Evolutionary conservation across 1,140 invertebrate genomes (phyloP).

Genomic region (Drosophila tristis): DNA sequence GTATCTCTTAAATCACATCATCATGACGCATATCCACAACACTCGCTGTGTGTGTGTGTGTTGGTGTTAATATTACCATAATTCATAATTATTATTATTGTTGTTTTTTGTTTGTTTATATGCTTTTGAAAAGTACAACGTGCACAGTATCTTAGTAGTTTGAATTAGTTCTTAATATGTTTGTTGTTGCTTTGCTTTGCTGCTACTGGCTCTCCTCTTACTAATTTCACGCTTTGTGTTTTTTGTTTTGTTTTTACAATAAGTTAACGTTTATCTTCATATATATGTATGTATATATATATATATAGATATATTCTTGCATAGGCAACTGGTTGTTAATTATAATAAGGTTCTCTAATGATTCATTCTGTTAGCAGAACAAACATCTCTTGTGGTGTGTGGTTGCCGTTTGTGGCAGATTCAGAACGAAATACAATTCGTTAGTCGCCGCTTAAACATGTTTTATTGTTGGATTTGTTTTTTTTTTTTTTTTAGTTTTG

Average conservation of each 20-base stretch:
- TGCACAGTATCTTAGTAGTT: conserved; percentile 71
- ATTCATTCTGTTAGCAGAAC: conserved; percentile 26
- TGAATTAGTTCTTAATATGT: conserved; percentile 59
- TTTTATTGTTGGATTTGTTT: conserved; percentile 11
- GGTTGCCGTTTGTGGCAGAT: conserved; percentile 35
- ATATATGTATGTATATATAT: conserved; percentile 24
- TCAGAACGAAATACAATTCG: conserved; percentile 57
- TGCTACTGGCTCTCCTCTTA: conserved; percentile 23
- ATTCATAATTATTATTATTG: conserved; percentile 32
- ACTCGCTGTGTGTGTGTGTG: conserved; percentile 27
- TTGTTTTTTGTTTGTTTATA: conserved; percentile 29
- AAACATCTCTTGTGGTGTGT: conserved; percentile 24
- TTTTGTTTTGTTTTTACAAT: conserved; percentile 63
- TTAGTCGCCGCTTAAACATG: conserved; percentile 41
- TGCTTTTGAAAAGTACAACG: conserved; percentile 77
- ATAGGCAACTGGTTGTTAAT: conserved; percentile 72
- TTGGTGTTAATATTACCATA: conserved; percentile 42
- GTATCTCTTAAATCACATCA: conserved; percentile 74
- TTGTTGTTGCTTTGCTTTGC: conserved; percentile 5
- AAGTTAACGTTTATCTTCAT: conserved; percentile 73
- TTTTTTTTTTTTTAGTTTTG: conserved; percentile 31
- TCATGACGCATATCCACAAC: conserved; percentile 29
- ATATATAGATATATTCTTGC: conserved; percentile 45
- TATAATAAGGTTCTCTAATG: conserved; percentile 60
- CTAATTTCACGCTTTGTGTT: conserved; percentile 44